Conservation (phyloP, 1,140 invertebrate species). For the Heliconius eleuchia region DNA sequence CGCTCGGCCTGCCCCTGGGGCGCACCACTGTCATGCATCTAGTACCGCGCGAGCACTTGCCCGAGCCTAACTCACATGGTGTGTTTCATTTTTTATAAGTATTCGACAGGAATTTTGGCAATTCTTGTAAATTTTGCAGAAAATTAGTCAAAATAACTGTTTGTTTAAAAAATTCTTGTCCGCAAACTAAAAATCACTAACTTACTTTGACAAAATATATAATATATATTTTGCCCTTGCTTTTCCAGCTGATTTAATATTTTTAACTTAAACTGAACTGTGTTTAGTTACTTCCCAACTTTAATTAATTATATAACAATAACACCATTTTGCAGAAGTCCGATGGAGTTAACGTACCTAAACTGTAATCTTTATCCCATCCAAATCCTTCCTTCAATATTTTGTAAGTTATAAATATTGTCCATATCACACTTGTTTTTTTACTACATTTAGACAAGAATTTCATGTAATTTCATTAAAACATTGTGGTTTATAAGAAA, state of each 20-base stretch:
- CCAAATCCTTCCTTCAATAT: slow-evolving; percentile 40
- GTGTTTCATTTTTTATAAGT: not conserved
- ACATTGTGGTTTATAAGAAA: no score
- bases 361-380: slow-evolving; percentile 40
- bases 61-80: slow-evolving; percentile 92
- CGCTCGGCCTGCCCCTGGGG: slow-evolving; percentile 96
- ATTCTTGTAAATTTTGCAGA: no score
- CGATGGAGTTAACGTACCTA: slow-evolving; percentile 64
- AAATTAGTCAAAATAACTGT: not conserved
- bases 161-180: no score
- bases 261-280: not conserved
- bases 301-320: not conserved
- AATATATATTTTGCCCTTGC: not conserved
- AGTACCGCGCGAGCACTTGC: slow-evolving; percentile 98
- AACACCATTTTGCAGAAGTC: slow-evolving; percentile 62
- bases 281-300: not conserved
- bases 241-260: no score
- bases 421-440: not conserved
- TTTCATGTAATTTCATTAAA: not conserved
- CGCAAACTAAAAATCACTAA: no score
- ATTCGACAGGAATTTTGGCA: not conserved
- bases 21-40: slow-evolving; percentile 99
- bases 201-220: not conserved
- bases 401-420: slow-evolving; percentile 23
- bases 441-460: not conserved